Percentiles rank a stretch among this genome's conserved stretches.
Evolutionary conservation across 2,113 vertebrate genomes (phyloP).

Genomic region (Notarius lentiginosus): DNA sequence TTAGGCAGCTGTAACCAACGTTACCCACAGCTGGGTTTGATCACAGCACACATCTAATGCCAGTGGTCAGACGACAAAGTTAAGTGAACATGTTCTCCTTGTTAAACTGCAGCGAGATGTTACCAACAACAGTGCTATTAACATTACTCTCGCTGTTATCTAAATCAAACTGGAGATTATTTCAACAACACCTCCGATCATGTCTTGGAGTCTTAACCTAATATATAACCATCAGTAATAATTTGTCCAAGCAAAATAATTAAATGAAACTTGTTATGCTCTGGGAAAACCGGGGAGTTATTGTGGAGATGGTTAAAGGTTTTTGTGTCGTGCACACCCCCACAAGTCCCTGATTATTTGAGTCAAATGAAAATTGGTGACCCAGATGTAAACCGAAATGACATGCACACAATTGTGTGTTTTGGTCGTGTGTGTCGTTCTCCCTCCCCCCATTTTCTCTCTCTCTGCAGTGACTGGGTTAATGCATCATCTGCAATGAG

Average conservation of each 20-base stretch:
- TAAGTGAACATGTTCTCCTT: neutral
- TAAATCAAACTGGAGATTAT: neutral
- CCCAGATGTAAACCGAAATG: slow-evolving; percentile 25
- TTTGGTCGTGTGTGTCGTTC: neutral
- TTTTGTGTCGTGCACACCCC: neutral
- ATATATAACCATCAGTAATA: neutral
- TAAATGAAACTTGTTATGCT: neutral
- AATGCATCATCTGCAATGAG: neutral
- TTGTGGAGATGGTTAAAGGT: neutral
- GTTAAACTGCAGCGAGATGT: neutral
- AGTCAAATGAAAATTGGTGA: slow-evolving; percentile 33
- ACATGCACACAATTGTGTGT: slow-evolving; percentile 24
- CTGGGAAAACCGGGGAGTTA: neutral
- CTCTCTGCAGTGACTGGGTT: neutral
- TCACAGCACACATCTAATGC: neutral
- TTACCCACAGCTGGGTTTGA: neutral
- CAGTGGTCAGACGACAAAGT: neutral
- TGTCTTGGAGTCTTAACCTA: neutral
- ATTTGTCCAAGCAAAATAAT: neutral
- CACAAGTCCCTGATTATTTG: slow-evolving; percentile 15
- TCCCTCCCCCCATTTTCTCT: neutral
- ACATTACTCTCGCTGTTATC: neutral
- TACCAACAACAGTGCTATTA: neutral
- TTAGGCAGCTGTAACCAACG: neutral
- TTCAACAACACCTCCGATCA: neutral